Evolutionary conservation across 1,140 invertebrate genomes (phyloP).

Genomic region (Drosophila erecta): DNA sequence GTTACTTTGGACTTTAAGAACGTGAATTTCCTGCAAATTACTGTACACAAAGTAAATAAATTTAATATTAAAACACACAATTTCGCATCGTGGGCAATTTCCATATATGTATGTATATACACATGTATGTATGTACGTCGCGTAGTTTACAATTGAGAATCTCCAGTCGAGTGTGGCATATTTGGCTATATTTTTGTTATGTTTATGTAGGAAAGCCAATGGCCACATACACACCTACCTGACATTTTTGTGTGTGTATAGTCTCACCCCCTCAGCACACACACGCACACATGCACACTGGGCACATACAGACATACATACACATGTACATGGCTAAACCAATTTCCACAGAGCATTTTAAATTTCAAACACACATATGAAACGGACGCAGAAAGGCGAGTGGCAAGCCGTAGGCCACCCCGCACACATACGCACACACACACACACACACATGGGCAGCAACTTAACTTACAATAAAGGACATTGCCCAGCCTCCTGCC

Average conservation of each 20-base stretch:
- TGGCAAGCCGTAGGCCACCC: conserved; percentile 55
- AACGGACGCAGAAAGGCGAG: conserved; percentile 71
- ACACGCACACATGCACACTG: conserved; percentile 4
- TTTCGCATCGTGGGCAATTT: background rate
- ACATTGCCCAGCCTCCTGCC: conserved; percentile 47
- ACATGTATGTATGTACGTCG: background rate
- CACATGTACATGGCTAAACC: conserved; percentile 58
- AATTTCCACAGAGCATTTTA: conserved; percentile 79
- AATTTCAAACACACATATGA: conserved; percentile 46
- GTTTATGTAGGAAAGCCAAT: conserved; percentile 45
- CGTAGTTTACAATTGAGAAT: conserved; percentile 57
- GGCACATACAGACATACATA: conserved; percentile 6
- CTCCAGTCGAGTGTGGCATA: conserved; percentile 54
- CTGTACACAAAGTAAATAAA: no score
- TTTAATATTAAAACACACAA: no score
- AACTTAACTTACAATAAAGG: conserved; percentile 79
- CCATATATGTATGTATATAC: conserved; percentile 3
- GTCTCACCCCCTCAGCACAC: background rate
- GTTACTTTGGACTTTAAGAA: no score
- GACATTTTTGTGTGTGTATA: conserved; percentile 17
- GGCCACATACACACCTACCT: conserved; percentile 38
- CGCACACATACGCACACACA: conserved; percentile 2
- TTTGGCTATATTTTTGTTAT: conserved; percentile 49
- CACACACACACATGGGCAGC: conserved; percentile 22
- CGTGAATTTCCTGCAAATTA: no score